These are phyloP conservation scores for Cyphomyrus plagiostoma DNA, from an alignment of 2,113 vertebrate genomes.

Conservation along the genomic window DNA sequence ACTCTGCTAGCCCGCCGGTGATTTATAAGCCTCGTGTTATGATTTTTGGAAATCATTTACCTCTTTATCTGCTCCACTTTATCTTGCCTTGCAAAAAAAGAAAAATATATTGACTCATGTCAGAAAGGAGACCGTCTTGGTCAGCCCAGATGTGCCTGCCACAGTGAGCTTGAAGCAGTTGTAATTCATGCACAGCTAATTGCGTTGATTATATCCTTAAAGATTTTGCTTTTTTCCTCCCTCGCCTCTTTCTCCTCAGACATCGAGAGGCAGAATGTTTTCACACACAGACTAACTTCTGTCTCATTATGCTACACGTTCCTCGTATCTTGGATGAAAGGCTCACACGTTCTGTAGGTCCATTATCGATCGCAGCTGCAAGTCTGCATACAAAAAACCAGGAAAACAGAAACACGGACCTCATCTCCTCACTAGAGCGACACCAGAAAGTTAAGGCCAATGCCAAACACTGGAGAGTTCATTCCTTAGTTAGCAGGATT, in stretches of 20 bases:
- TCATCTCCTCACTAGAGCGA: background rate
- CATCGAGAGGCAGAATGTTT: constrained; percentile 12
- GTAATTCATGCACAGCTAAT: background rate
- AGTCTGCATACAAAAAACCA: constrained; percentile 1
- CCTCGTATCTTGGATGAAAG: constrained; percentile 38
- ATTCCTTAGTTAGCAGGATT: background rate
- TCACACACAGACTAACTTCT: constrained; percentile 8
- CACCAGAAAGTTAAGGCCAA: background rate
- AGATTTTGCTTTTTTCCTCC: background rate
- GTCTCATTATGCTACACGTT: constrained; percentile 30
- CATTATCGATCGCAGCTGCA: constrained; percentile 14
- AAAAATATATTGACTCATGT: constrained; percentile 3
- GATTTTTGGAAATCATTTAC: constrained; percentile 13
- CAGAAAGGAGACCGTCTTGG: background rate
- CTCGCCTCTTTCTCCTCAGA: background rate
- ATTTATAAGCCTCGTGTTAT: background rate
- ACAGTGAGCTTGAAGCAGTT: background rate
- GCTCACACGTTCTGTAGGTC: constrained; percentile 17
- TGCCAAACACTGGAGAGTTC: background rate
- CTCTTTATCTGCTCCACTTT: background rate
- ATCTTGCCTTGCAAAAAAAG: background rate
- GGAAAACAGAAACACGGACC: background rate
- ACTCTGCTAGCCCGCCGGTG: background rate
- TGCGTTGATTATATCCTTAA: background rate
- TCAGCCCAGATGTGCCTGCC: background rate